phyloP scores from a whole-genome alignment of 2,888 invertebrate genomes.

The Caenorhabditis auriculariae region DNA sequence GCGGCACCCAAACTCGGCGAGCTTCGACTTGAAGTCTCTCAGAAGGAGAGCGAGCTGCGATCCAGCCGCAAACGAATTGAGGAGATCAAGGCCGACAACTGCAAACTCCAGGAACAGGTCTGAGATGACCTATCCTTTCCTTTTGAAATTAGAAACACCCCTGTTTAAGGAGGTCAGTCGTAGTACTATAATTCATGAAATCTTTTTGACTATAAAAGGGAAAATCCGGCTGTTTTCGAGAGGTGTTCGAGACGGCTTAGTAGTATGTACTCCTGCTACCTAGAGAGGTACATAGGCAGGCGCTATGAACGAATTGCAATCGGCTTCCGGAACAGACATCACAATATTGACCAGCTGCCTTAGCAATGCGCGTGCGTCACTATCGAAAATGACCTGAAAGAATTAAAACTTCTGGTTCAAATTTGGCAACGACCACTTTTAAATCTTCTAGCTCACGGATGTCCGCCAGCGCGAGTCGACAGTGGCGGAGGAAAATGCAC shows the following conservation, averaged over 20 bases:
- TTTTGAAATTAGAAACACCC: neutral
- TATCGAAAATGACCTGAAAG: neutral
- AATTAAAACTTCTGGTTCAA: too few relatives aligned
- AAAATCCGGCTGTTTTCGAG: neutral
- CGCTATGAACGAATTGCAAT: too few relatives aligned
- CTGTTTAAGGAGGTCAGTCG: too few relatives aligned
- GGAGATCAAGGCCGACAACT: conserved; percentile 25
- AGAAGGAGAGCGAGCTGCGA: conserved; percentile 12
- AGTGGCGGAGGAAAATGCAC: conserved; percentile 26
- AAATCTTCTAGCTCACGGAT: conserved; percentile 7
- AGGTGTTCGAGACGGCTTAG: neutral
- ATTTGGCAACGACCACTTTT: too few relatives aligned
- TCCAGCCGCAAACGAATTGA: too few relatives aligned
- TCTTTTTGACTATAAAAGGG: neutral
- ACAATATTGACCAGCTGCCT: neutral
- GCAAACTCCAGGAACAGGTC: conserved; percentile 20
- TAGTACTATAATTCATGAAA: too few relatives aligned
- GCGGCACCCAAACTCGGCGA: conserved; percentile 2
- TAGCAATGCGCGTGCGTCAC: neutral
- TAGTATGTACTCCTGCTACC: too few relatives aligned
- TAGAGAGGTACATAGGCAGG: too few relatives aligned
- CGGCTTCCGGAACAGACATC: neutral
- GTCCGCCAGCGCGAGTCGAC: conserved; percentile 5
- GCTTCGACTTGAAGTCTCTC: conserved; percentile 6
- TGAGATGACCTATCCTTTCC: too few relatives aligned